Percentiles rank a stretch among this genome's conserved stretches.
Evolutionary conservation across 1,140 invertebrate species (phyloP).

Genomic region (Macrostomum lignano): DNA sequence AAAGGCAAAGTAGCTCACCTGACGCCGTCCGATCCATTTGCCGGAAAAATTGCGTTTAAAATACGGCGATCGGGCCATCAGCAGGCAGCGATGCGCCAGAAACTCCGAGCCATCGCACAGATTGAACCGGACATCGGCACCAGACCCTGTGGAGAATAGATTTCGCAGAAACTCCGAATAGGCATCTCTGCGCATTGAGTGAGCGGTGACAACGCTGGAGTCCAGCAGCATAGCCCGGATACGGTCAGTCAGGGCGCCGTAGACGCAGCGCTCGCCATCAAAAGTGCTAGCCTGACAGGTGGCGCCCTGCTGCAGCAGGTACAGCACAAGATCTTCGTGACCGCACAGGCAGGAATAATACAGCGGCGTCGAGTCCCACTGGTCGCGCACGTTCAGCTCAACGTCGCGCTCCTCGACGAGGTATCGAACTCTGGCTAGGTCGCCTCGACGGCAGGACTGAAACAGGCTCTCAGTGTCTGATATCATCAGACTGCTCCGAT

Average conservation of each 20-base stretch:
- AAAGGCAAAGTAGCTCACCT: no score
- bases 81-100: no score
- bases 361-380: constrained; percentile 33
- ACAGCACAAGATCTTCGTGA: constrained; percentile 30
- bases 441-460: constrained; percentile 21
- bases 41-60: no score
- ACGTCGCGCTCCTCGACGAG: constrained; percentile 32
- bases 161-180: no score
- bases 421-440: constrained; percentile 21
- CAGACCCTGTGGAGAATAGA: no score
- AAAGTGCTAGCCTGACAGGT: constrained; percentile 34
- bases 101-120: no score
- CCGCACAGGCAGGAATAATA: constrained; percentile 35
- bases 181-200: constrained; percentile 27
- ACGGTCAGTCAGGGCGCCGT: constrained; percentile 32
- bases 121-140: no score
- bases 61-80: no score
- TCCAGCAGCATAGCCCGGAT: constrained; percentile 29
- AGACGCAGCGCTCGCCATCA: constrained; percentile 34
- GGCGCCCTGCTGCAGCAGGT: constrained; percentile 31
- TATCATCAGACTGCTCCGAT: no score
- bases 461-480: constrained; percentile 22
- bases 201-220: constrained; percentile 29
- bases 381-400: constrained; percentile 30
- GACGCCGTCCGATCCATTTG: no score